These are phyloP conservation scores for Gorilla gorilla DNA, from an alignment of 2,113 vertebrate species.

Conservation along the genomic window DNA sequence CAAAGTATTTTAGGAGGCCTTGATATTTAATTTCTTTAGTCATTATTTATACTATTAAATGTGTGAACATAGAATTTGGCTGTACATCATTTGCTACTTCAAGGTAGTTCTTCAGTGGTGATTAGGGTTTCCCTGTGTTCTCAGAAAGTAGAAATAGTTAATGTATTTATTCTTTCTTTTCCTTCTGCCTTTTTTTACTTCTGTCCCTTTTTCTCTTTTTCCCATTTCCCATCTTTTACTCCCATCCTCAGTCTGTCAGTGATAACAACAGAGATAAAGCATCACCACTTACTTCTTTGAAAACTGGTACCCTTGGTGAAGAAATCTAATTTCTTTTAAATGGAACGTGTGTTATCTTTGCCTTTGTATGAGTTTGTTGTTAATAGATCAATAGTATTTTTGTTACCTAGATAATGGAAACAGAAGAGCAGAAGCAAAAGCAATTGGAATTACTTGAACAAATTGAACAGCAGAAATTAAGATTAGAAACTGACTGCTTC, in stretches of 20 bases:
- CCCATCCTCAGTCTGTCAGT: not conserved
- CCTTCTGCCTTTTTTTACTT: not conserved
- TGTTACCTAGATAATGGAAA: conserved; percentile 86
- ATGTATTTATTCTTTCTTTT: not conserved
- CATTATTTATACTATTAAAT: not conserved
- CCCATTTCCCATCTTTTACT: not conserved
- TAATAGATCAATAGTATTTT: conserved; percentile 42
- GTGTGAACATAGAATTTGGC: not conserved
- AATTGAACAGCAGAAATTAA: conserved; percentile 88
- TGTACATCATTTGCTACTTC: not conserved
- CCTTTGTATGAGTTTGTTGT: conserved; percentile 46
- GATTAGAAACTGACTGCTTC: conserved; percentile 86
- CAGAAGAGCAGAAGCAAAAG: conserved; percentile 90
- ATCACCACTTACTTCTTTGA: not conserved
- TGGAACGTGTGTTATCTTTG: not conserved
- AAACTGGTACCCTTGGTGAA: not conserved
- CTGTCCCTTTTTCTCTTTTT: not conserved
- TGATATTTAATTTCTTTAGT: not conserved
- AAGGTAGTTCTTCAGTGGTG: not conserved
- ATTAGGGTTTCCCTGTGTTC: not conserved
- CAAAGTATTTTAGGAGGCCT: not conserved
- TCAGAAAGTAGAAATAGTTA: not conserved
- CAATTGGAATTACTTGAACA: conserved; percentile 90
- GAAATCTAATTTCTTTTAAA: not conserved
- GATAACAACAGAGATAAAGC: not conserved